Evolutionary conservation across 2,888 invertebrate genomes (phyloP), one percentile per base, ranked within the genome.

Genomic region (Pimpla rufipes): DNA sequence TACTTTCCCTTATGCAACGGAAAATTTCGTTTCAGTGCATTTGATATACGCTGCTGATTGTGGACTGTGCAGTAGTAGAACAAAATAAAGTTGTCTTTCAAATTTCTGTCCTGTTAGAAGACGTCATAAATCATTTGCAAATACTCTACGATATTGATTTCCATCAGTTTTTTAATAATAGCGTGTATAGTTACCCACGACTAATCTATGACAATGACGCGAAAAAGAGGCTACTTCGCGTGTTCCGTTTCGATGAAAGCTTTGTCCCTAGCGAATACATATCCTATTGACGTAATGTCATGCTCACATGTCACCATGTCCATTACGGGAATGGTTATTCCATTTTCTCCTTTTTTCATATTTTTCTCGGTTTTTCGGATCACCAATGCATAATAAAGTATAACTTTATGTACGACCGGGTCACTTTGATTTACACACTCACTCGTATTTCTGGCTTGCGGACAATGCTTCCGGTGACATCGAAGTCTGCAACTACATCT

Each of bases 161-260:
- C 21, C 13, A 66, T 45, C 45, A 42, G 42, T 45, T 66, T 45
- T 11, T 67, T 7, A 29, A 29, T 29, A 2, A 29, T 29, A 29
- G 29, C 29, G 29, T 29, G 29, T 29, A 29, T 29, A 5, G 6
- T 21, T 66, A 42, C 64, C 45, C 64, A 66, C 5, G 76, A 67
- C n/a, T 62, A 71, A 47, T 83, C 85, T n/a, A 23, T 21, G 13
- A 66, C 64, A 6, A 66, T 45, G 5, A 66, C 64, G n/a, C 13
- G 16, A 13, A 66, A 66, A 13, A 66, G 42, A 18, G 64, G 45
- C 45, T 42, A 66, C 21, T 66, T 66, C 6, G 7, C 5, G 18
- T 45, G 21, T 66, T 66, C 64, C 23, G 21, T 11, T 66, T 23
- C 45, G 42, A 66, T 21, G 21, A 66, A 66, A 18, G 13, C 21